Evolutionary conservation across 2,888 invertebrate species (phyloP), one percentile per base, ranked within the genome.

Genomic region (Drosophila atripex): DNA sequence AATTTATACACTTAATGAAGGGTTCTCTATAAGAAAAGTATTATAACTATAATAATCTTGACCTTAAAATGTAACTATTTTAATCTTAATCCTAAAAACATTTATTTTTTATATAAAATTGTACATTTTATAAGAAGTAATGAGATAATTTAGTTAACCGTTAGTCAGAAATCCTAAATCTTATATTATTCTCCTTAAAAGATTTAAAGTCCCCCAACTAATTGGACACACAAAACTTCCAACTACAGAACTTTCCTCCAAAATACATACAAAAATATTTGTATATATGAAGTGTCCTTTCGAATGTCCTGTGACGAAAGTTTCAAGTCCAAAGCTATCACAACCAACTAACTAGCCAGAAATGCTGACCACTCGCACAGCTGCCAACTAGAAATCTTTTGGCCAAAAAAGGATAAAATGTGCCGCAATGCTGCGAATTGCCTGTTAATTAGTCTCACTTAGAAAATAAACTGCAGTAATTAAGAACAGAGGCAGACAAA

Each of bases 401-500:
- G 39, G 50, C 21, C 32, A 41, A 58, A 30, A 51, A 45, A 30
- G 18, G 32, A 43, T 16, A 30, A 60, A 53, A 51, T 86, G 75
- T 75, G 79, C 75, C 84, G 80, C 83, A 85, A 82, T 83, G 83
- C 84, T 75, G 74, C 66, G 86, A 89, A 89, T 89, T 80, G 86
- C 78, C 89, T 88, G 89, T 89, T 90, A 91, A 90, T 91, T 90
- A 90, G 90, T 91, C 90, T 89, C 90, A 90, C 91, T 91, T 90
- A 90, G 90, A 90, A 90, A 90, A 90, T 90, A 90, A 90, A 90
- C 90, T 89, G 90, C 89, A 90, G 91, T 90, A 91, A 91, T 90
- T 90, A 90, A 90, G 90, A 80, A 85, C 59, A 52, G 41, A 69
- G 78, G 76, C 85, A 71, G 78, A 53, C 59, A 70, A 61, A 71